Evolutionary conservation across 2,113 vertebrate genomes (phyloP).

Genomic region (Suricata suricatta): DNA sequence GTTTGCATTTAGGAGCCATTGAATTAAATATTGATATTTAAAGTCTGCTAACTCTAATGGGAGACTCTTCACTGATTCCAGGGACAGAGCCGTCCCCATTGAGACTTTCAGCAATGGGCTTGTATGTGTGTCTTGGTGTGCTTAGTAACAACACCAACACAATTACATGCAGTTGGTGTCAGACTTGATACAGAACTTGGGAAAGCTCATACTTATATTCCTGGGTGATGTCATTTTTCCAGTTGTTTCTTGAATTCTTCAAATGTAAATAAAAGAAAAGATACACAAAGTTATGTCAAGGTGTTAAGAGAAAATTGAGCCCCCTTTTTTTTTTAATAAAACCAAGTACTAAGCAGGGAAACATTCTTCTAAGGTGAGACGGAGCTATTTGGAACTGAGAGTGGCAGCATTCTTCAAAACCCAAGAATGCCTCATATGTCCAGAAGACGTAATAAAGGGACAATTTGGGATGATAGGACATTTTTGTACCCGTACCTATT

Average conservation of each 20-base stretch:
- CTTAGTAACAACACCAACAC: not conserved
- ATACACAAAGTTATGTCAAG: not conserved
- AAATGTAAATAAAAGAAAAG: not conserved
- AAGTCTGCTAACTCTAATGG: not conserved
- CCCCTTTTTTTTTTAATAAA: not conserved
- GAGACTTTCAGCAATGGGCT: not conserved
- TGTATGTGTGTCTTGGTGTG: fast-evolving
- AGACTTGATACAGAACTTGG: not conserved
- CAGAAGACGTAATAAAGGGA: not conserved
- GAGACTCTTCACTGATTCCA: not conserved
- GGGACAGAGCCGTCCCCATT: not conserved
- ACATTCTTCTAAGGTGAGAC: not conserved
- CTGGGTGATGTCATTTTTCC: not conserved
- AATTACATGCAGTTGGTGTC: not conserved
- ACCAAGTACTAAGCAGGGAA: not conserved
- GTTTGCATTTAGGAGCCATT: not conserved
- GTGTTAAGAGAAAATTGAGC: not conserved
- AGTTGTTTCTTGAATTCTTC: not conserved
- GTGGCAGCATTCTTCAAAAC: not conserved
- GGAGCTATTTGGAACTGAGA: not conserved
- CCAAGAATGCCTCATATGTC: not conserved
- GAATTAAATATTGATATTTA: not conserved
- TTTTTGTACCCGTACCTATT: not conserved
- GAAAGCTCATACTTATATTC: not conserved
- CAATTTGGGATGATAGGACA: not conserved